A percentile compares a stretch with the other conserved stretches of the same genome.
Evolutionary conservation across 2,888 invertebrate species (phyloP).

Genomic region (Dastarcus helophoroides): DNA sequence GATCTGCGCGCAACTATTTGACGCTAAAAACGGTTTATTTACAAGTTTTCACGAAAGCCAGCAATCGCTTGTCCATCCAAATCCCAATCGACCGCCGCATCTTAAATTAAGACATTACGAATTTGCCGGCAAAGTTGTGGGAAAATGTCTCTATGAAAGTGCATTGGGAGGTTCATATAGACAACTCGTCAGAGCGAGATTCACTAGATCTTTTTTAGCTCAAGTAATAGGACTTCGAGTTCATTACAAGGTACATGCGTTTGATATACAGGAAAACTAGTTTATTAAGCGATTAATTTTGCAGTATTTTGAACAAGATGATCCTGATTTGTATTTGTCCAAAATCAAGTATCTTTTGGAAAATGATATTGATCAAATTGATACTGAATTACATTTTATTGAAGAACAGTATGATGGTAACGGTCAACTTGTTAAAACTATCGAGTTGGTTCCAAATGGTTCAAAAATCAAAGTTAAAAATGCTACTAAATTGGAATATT

Average conservation of each 20-base stretch:
- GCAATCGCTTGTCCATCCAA: slow-evolving; percentile 84
- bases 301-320: slow-evolving; percentile 91
- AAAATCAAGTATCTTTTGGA: slow-evolving; percentile 89
- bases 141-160: slow-evolving; percentile 90
- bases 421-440: slow-evolving; percentile 65
- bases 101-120: slow-evolving; percentile 83
- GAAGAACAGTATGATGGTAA: slow-evolving; percentile 78
- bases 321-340: slow-evolving; percentile 85
- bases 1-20: slow-evolving; percentile 78
- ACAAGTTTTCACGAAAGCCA: slow-evolving; percentile 75
- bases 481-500: slow-evolving; percentile 65
- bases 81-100: slow-evolving; percentile 62
- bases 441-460: slow-evolving; percentile 78
- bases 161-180: slow-evolving; percentile 81
- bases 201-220: slow-evolving; percentile 85
- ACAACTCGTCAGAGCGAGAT: slow-evolving; percentile 80
- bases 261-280: neutral
- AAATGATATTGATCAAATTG: slow-evolving; percentile 69
- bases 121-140: slow-evolving; percentile 86
- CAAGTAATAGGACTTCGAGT: slow-evolving; percentile 88
- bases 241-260: slow-evolving; percentile 66
- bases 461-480: slow-evolving; percentile 63
- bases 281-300: slow-evolving; percentile 15
- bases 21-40: slow-evolving; percentile 72
- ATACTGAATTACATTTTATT: slow-evolving; percentile 75